phyloP scores from a whole-genome alignment of 2,113 vertebrate species.

The Fregetta grallaria region DNA sequence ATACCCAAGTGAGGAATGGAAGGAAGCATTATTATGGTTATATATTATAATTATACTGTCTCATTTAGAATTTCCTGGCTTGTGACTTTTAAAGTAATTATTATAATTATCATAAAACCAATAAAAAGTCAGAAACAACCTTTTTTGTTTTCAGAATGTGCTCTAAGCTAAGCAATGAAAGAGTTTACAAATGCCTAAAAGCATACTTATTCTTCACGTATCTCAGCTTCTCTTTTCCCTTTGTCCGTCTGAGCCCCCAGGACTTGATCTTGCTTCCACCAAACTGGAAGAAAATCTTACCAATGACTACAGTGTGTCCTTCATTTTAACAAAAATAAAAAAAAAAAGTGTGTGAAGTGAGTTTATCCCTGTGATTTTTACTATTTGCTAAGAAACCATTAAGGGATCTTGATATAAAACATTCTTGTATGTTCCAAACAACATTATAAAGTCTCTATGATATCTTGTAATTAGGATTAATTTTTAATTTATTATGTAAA shows the following conservation, averaged over 20 bases:
- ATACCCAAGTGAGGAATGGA: slow-evolving; percentile 46
- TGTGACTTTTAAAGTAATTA: slow-evolving; percentile 52
- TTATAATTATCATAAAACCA: slow-evolving; percentile 44
- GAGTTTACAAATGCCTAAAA: neutral
- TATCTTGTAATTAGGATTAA: neutral
- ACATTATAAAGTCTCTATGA: neutral
- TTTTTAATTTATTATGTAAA: neutral
- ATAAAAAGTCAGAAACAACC: slow-evolving; percentile 42
- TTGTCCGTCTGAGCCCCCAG: neutral
- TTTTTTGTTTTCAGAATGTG: neutral
- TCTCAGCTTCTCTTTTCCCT: neutral
- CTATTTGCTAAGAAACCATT: neutral
- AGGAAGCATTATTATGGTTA: slow-evolving; percentile 37
- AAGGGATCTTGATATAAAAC: neutral
- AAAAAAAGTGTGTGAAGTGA: neutral
- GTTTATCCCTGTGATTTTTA: neutral
- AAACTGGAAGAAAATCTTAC: neutral
- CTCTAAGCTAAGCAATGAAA: neutral
- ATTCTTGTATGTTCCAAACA: neutral
- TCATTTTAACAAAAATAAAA: neutral
- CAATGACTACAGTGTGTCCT: neutral
- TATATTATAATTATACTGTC: slow-evolving; percentile 47
- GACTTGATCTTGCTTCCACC: neutral
- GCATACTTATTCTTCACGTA: neutral
- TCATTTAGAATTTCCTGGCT: slow-evolving; percentile 54